phyloP scores from a whole-genome alignment of 2,888 invertebrate species.

The Punctoribates punctum region DNA sequence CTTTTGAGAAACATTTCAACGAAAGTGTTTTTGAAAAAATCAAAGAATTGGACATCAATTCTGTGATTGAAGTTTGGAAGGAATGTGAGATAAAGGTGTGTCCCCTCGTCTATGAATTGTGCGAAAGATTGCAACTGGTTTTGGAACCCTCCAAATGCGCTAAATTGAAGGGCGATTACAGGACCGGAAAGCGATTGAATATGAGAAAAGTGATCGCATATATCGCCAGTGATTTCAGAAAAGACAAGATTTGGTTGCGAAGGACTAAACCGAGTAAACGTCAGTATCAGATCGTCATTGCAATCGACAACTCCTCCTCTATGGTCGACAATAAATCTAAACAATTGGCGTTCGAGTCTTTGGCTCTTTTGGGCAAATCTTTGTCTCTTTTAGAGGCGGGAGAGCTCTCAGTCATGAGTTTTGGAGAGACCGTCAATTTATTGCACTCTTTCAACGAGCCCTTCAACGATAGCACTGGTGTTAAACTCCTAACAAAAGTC shows the following conservation, averaged over 20 bases:
- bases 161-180: constrained; percentile 86
- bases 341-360: constrained; percentile 87
- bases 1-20: constrained; percentile 38
- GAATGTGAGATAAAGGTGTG: constrained; percentile 46
- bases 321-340: constrained; percentile 60
- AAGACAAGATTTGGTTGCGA: constrained; percentile 97
- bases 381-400: constrained; percentile 90
- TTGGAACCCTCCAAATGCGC: constrained; percentile 93
- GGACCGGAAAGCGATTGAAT: constrained; percentile 93
- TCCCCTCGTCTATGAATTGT: constrained; percentile 72
- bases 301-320: constrained; percentile 87
- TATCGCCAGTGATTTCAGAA: constrained; percentile 96
- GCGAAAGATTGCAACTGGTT: constrained; percentile 87
- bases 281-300: constrained; percentile 91
- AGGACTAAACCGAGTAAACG: constrained; percentile 91
- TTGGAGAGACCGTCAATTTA: constrained; percentile 75
- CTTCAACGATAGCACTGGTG: constrained; percentile 81
- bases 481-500: constrained; percentile 54
- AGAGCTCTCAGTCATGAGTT: constrained; percentile 83
- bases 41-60: background rate
- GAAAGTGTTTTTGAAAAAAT: background rate
- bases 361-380: constrained; percentile 82
- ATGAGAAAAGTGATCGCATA: constrained; percentile 92
- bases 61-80: constrained; percentile 28
- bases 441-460: constrained; percentile 81